phyloP scores from a whole-genome alignment of 2,797 vertebrate genomes.

The Paedocypris micromegethes region DNA sequence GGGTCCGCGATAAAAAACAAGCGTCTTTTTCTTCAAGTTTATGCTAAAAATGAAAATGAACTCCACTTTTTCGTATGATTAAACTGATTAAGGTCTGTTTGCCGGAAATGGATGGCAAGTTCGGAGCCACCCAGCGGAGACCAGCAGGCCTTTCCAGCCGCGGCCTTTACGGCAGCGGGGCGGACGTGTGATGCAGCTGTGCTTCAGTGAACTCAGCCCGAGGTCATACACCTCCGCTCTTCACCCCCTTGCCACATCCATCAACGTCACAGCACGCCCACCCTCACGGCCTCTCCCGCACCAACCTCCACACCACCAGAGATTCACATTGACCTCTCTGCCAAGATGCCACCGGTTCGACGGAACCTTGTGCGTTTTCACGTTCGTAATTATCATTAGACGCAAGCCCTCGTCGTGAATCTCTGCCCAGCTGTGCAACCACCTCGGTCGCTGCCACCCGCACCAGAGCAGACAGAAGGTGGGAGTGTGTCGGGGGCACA shows the following conservation, averaged over 20 bases:
- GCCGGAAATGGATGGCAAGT: not conserved
- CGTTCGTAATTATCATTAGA: constrained; percentile 29
- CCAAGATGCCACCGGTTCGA: constrained; percentile 16
- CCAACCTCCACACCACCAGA: constrained; percentile 24
- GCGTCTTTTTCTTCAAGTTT: no score
- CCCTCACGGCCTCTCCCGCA: constrained; percentile 19
- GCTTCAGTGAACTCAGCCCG: constrained; percentile 24
- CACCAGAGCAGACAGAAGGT: constrained; percentile 37
- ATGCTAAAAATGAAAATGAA: no score
- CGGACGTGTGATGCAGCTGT: constrained; percentile 29
- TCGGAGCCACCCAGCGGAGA: not conserved
- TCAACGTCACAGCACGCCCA: constrained; percentile 43
- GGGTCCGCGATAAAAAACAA: no score
- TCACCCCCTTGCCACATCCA: constrained; percentile 44
- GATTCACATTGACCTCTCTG: constrained; percentile 1
- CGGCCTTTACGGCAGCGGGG: constrained; percentile 9
- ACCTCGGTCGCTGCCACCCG: constrained; percentile 36
- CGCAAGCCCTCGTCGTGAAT: constrained; percentile 19
- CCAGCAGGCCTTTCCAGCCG: constrained; percentile 25
- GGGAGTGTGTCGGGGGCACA: constrained; percentile 32
- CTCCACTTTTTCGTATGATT: no score
- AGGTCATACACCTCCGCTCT: constrained; percentile 31
- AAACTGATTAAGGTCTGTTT: not conserved
- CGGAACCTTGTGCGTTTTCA: constrained; percentile 6
- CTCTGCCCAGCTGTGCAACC: constrained; percentile 42